Percentiles rank a stretch among this genome's conserved stretches.
These are phyloP conservation scores for Pelodiscus sinensis DNA, from an alignment of 2,113 vertebrate genomes.

Conservation along the genomic window DNA sequence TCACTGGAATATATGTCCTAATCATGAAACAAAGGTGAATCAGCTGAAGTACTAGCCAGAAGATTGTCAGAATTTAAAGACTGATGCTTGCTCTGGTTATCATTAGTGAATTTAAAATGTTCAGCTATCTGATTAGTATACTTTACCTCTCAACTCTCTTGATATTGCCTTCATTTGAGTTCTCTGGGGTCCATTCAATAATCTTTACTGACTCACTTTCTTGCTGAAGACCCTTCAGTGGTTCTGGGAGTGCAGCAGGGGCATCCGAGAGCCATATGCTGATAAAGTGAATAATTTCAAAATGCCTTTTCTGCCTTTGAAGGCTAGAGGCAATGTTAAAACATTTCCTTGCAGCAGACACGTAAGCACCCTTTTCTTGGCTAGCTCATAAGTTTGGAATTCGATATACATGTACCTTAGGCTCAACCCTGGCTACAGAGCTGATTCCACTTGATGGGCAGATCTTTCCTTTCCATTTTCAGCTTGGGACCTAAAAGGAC, in stretches of 20 bases:
- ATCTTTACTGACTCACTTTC: constrained; percentile 27
- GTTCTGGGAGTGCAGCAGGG: not conserved
- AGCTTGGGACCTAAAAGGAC: not conserved
- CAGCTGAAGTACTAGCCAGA: constrained; percentile 40
- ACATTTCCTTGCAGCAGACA: not conserved
- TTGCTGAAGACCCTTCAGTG: constrained; percentile 12
- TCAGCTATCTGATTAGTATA: constrained; percentile 53
- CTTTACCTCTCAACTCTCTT: constrained; percentile 5
- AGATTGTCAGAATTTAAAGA: constrained; percentile 23
- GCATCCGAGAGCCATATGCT: constrained; percentile 46
- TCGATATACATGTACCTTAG: not conserved
- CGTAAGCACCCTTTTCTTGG: not conserved
- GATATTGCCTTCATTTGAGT: not conserved
- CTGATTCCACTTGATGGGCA: not conserved
- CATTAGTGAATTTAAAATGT: constrained; percentile 56
- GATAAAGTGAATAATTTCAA: constrained; percentile 40
- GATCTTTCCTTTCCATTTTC: not conserved
- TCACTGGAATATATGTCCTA: constrained; percentile 37
- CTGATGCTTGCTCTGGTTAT: constrained; percentile 13
- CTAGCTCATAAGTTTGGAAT: not conserved
- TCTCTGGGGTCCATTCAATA: constrained; percentile 46
- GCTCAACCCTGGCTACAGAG: not conserved
- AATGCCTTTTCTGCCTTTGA: constrained; percentile 13
- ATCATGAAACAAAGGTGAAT: constrained; percentile 62
- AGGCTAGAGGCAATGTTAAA: constrained; percentile 8